Base-by-base conservation (phyloP, 2,797 vertebrate species). In the Nannoperca obscura region DNA sequence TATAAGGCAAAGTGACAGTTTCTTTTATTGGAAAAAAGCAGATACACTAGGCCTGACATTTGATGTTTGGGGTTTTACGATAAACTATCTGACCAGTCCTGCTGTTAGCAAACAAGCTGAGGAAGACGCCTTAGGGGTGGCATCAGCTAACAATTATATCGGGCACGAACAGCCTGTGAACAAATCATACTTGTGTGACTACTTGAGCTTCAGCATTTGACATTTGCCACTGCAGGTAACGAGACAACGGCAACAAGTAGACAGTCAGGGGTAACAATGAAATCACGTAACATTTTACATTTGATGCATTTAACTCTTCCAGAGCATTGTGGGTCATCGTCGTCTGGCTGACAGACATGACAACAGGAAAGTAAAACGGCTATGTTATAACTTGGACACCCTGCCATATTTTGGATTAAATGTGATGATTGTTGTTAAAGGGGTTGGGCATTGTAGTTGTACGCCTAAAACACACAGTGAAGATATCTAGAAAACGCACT, bases 401-500 rank as follows among this genome's bases (percentile, higher is more conserved):
- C 60, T 24, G 7, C 3, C 4, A 46, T 36, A 4, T 36, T 32
- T 53, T 44, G 47, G 11, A 64, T 53, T 44, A 50, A 46, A 57
- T 30, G 36, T 3, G 20, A 52, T 40, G 24, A n/a, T 13, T 10
- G 36, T 38, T 38, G 11, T 38, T 38, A 38, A 24, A 53, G 36
- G 36, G 10, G 14, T 11, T 19, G 8, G 6, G 13, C 13, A 32
- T 52, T 20, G 10, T 11, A 60, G 30, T 24, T 40, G 13, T 49
- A 38, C 38, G 36, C 13, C 13, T 68, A 27, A 38, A 47, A 62
- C 5, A 58, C 9, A 57, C 30, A 55, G 22, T 24, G n/a, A 62
- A 17, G 34, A 47, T 59, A 61, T 60, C 36, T 55, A 55, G 40
- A 77, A 78, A 75, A 66, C 8, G 2, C 13, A 64, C n/a, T 46